A percentile compares a stretch with the other conserved stretches of the same genome.
Conservation (phyloP, 2,888 invertebrate species). For the Hypomecis atomaria region DNA sequence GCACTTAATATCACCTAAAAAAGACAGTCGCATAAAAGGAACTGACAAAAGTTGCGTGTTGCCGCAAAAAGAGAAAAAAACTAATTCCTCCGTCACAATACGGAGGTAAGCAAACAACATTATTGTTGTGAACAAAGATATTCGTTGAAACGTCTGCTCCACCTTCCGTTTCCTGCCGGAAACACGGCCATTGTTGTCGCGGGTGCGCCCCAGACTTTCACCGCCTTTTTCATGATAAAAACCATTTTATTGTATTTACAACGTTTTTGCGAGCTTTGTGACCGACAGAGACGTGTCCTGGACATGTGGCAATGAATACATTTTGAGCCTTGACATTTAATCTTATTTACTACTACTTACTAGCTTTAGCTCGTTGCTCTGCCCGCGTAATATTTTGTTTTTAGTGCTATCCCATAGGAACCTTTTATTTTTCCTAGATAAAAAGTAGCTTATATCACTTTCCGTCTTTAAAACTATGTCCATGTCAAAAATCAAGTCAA, state of each 20-base stretch:
- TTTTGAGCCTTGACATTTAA: neutral
- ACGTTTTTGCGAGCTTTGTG: conserved; percentile 6
- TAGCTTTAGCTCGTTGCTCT: too few relatives aligned
- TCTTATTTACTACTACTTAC: too few relatives aligned
- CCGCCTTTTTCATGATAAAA: conserved; percentile 23
- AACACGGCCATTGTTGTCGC: conserved; percentile 52
- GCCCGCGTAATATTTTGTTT: too few relatives aligned
- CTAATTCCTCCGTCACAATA: conserved; percentile 35
- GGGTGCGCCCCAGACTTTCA: conserved; percentile 21
- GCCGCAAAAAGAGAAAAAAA: conserved; percentile 20
- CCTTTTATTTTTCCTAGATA: too few relatives aligned
- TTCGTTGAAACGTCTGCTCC: conserved; percentile 51
- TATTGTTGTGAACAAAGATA: conserved; percentile 49
- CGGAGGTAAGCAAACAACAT: conserved; percentile 38
- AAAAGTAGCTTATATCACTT: too few relatives aligned
- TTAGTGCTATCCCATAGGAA: too few relatives aligned
- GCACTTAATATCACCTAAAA: neutral
- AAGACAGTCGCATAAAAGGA: conserved; percentile 10
- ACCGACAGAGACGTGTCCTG: neutral
- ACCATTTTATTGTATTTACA: conserved; percentile 14
- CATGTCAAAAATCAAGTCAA: too few relatives aligned
- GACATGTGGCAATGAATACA: neutral
- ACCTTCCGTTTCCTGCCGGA: conserved; percentile 56
- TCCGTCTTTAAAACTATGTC: too few relatives aligned
- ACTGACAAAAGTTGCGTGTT: conserved; percentile 20